Conservation (phyloP, 2,113 vertebrate species). For the Noturus placidus region DNA sequence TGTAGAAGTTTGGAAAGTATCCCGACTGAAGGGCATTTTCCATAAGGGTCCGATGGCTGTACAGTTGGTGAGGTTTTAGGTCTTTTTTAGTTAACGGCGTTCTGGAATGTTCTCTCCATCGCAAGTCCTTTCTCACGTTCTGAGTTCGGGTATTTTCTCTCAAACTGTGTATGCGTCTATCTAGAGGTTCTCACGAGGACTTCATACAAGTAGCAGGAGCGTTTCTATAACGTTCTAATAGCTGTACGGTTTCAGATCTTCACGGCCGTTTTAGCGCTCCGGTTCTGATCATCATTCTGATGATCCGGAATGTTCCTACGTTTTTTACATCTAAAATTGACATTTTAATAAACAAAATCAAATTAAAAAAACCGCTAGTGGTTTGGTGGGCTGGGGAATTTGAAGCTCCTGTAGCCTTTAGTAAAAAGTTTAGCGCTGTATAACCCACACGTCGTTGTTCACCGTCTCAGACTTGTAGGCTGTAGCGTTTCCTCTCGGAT, state of each 20-base stretch:
- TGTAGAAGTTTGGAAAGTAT: not conserved
- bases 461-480: not conserved
- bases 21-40: not conserved
- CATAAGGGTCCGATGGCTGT: not conserved
- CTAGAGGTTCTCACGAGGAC: not conserved
- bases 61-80: not conserved
- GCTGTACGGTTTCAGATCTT: not conserved
- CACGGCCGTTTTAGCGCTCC: not conserved
- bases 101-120: not conserved
- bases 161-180: not conserved
- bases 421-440: not conserved
- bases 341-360: too few relatives aligned
- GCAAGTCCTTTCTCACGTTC: not conserved
- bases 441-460: not conserved
- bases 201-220: not conserved
- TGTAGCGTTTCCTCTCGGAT: not conserved
- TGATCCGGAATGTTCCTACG: too few relatives aligned
- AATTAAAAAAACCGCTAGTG: not conserved
- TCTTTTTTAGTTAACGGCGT: not conserved
- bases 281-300: too few relatives aligned
- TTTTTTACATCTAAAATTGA: too few relatives aligned
- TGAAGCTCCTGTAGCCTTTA: not conserved
- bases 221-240: not conserved
- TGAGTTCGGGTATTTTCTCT: not conserved
- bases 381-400: not conserved